Conservation (phyloP, 2,113 vertebrate genomes). For the Lepus americanus region DNA sequence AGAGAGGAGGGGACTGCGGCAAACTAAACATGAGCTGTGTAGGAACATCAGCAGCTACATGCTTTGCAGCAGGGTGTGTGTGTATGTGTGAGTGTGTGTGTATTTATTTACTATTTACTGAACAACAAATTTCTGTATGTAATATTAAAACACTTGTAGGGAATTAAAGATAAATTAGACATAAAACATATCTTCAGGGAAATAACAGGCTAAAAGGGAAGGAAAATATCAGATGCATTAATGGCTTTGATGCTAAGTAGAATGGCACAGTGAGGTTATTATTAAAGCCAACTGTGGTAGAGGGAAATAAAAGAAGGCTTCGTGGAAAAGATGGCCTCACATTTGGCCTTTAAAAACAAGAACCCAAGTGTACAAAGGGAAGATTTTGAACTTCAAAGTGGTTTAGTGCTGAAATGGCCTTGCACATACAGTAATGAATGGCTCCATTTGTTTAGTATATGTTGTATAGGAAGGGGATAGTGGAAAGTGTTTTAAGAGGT, state of each 20-base stretch:
- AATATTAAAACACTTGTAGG: neutral
- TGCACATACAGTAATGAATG: neutral
- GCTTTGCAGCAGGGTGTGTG: neutral
- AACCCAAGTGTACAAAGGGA: neutral
- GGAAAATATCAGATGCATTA: neutral
- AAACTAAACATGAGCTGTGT: neutral
- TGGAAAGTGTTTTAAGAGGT: neutral
- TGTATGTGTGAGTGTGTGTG: no score
- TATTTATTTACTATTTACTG: neutral
- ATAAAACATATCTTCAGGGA: neutral
- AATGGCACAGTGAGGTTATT: neutral
- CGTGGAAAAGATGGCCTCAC: neutral
- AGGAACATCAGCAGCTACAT: neutral
- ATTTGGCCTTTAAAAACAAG: neutral
- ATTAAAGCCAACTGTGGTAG: neutral
- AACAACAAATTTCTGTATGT: neutral
- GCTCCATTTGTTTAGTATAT: neutral
- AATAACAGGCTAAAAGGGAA: neutral
- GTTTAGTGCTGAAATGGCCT: neutral
- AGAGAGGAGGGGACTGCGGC: neutral
- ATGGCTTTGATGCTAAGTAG: neutral
- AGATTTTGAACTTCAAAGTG: neutral
- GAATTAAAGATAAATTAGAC: conserved; percentile 32
- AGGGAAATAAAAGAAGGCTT: neutral
- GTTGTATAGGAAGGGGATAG: neutral